These are phyloP conservation scores for Drosophila greeni DNA, from an alignment of 2,888 invertebrate genomes.

Conservation along the genomic window DNA sequence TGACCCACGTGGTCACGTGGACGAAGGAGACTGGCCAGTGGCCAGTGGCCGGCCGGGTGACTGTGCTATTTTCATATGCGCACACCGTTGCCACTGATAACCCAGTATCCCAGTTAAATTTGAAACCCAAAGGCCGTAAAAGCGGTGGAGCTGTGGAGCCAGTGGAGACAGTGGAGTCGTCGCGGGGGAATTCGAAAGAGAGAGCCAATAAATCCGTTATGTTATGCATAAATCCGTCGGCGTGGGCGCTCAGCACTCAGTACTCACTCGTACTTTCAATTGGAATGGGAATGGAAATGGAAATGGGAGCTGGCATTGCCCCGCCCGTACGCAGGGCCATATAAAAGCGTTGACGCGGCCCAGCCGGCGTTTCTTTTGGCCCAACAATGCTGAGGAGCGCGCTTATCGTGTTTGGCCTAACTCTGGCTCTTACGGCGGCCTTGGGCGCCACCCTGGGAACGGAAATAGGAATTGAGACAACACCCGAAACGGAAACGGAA, in stretches of 20 bases:
- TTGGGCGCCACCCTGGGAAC: slow-evolving; percentile 8
- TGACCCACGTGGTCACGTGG: slow-evolving; percentile 20
- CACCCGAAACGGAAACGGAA: background rate
- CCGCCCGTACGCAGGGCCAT: slow-evolving; percentile 23
- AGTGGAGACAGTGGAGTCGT: slow-evolving; percentile 40
- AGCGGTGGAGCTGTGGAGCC: slow-evolving; percentile 41
- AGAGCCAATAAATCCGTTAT: slow-evolving; percentile 34
- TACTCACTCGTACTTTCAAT: slow-evolving; percentile 51
- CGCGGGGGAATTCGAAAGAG: slow-evolving; percentile 43
- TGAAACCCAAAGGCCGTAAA: slow-evolving; percentile 59
- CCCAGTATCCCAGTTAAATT: slow-evolving; percentile 70
- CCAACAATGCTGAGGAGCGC: slow-evolving; percentile 49
- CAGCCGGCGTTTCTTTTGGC: slow-evolving; percentile 56
- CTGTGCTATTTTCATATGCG: slow-evolving; percentile 67
- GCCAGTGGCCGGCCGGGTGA: slow-evolving; percentile 5
- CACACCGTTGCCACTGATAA: slow-evolving; percentile 62
- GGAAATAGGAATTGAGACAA: too few relatives aligned
- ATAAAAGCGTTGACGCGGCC: slow-evolving; percentile 56
- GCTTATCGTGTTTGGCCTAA: slow-evolving; percentile 33
- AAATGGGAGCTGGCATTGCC: background rate
- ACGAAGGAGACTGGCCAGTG: slow-evolving; percentile 11
- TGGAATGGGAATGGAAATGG: slow-evolving; percentile 13
- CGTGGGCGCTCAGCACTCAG: slow-evolving; percentile 44
- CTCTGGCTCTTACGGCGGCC: background rate
- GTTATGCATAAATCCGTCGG: slow-evolving; percentile 56